Evolutionary conservation across 1,140 invertebrate genomes (phyloP).

Genomic region (Magallana angulata): DNA sequence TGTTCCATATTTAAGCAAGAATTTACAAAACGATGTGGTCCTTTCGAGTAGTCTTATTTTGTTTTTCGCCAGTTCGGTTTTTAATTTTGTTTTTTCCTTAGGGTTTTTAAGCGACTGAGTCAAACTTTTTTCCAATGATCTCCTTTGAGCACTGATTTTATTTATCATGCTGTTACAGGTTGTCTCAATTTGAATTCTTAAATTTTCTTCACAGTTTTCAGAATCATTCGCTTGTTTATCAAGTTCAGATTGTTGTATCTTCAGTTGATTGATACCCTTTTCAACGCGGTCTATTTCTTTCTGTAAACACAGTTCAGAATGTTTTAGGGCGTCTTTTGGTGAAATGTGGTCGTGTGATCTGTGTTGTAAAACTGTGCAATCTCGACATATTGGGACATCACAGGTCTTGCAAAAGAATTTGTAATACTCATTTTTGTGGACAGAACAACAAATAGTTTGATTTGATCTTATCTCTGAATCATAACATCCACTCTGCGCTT

Average conservation of each 20-base stretch:
- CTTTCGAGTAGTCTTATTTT: not conserved
- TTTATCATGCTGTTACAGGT: not conserved
- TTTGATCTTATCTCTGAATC: not conserved
- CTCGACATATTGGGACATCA: not conserved
- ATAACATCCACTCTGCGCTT: not conserved
- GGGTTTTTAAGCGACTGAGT: not conserved
- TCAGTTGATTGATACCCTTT: not conserved
- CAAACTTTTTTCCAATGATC: not conserved
- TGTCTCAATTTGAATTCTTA: not conserved
- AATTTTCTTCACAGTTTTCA: not conserved
- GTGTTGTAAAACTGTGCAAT: not conserved
- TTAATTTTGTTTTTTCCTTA: not conserved
- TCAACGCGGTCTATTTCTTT: not conserved
- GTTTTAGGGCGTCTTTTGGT: not conserved
- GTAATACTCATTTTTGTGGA: not conserved
- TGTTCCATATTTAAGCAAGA: slow-evolving; percentile 4
- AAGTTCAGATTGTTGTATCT: not conserved
- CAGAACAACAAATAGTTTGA: not conserved
- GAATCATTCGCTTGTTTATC: not conserved
- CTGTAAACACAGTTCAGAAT: not conserved
- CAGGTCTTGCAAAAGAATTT: slow-evolving; percentile 16
- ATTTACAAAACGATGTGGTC: not conserved
- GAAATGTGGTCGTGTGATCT: not conserved
- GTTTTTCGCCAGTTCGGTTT: not conserved
- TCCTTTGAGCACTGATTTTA: not conserved